Evolutionary conservation across 2,888 invertebrate species (phyloP).

Genomic region (Morpho helenor): DNA sequence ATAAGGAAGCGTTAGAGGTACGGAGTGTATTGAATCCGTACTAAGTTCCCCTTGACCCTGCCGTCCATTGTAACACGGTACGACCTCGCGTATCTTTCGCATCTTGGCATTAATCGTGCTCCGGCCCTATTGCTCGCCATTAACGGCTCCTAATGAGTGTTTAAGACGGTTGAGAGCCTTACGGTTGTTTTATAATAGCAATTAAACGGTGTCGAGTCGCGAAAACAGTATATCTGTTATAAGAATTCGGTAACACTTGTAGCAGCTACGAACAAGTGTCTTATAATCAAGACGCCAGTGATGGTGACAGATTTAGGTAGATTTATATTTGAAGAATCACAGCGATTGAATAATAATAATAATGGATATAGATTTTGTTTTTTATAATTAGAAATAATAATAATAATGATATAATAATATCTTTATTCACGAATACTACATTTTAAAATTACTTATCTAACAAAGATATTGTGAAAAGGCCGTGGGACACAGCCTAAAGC

Average conservation of each 20-base stretch:
- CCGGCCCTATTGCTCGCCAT: constrained; percentile 43
- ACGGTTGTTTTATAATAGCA: constrained; percentile 18
- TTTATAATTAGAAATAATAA: too few relatives aligned
- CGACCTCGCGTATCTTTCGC: constrained; percentile 37
- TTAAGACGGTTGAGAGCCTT: constrained; percentile 48
- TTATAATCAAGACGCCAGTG: not conserved
- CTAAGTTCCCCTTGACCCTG: constrained; percentile 2
- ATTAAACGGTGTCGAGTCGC: constrained; percentile 9
- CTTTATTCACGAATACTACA: too few relatives aligned
- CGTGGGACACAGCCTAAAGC: too few relatives aligned
- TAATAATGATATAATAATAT: too few relatives aligned
- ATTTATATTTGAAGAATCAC: too few relatives aligned
- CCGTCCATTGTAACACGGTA: constrained; percentile 9
- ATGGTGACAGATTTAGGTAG: too few relatives aligned
- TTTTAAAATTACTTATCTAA: too few relatives aligned
- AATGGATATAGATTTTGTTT: too few relatives aligned
- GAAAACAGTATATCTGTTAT: not conserved
- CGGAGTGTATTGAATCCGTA: too few relatives aligned
- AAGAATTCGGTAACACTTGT: not conserved
- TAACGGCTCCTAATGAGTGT: constrained; percentile 67
- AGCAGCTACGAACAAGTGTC: not conserved
- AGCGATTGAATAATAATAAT: too few relatives aligned
- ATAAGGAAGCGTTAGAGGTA: too few relatives aligned
- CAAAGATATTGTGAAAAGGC: too few relatives aligned
- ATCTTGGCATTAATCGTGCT: constrained; percentile 38